These are phyloP conservation scores for Sebastes wilsoni DNA, from an alignment of 2,797 vertebrate genomes.

Conservation along the genomic window DNA sequence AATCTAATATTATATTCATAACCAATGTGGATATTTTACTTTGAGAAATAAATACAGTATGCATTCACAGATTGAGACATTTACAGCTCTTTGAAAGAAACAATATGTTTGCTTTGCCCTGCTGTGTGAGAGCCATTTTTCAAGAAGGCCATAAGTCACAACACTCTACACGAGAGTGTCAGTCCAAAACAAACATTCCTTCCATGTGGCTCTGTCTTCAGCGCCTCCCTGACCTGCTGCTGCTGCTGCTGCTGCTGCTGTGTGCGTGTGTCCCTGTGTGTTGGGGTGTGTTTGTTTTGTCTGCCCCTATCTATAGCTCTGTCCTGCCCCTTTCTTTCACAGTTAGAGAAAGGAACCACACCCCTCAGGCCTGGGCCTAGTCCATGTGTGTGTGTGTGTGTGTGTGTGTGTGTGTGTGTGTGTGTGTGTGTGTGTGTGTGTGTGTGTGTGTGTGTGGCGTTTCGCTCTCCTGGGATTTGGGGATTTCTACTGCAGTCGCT, in stretches of 20 bases:
- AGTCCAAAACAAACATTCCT: constrained; percentile 61
- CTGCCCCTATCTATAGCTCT: constrained; percentile 76
- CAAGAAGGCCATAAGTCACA: constrained; percentile 48
- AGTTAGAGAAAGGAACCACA: constrained; percentile 83
- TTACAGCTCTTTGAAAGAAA: neutral
- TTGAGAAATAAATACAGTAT: neutral
- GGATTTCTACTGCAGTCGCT: constrained; percentile 39
- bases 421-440: constrained; percentile 45
- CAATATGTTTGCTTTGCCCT: neutral
- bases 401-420: constrained; percentile 44
- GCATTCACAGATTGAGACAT: neutral
- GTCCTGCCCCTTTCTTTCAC: constrained; percentile 85
- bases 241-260: constrained; percentile 13
- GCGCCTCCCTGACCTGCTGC: constrained; percentile 52
- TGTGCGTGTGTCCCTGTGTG: constrained; percentile 32
- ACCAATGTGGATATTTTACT: neutral
- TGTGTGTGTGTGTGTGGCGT: constrained; percentile 48
- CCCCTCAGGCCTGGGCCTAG: constrained; percentile 74
- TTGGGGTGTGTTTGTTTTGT: constrained; percentile 74
- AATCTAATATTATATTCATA: neutral
- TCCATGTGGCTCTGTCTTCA: constrained; percentile 38
- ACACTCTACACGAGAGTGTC: constrained; percentile 30
- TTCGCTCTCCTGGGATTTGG: constrained; percentile 62
- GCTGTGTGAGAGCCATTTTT: constrained; percentile 22
- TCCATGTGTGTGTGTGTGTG: constrained; percentile 47